Percentiles rank a stretch among this genome's conserved stretches.
phyloP scores from a whole-genome alignment of 37 sponge, comb jelly and placozoan species.

The Aphrocallistes beatrix region DNA sequence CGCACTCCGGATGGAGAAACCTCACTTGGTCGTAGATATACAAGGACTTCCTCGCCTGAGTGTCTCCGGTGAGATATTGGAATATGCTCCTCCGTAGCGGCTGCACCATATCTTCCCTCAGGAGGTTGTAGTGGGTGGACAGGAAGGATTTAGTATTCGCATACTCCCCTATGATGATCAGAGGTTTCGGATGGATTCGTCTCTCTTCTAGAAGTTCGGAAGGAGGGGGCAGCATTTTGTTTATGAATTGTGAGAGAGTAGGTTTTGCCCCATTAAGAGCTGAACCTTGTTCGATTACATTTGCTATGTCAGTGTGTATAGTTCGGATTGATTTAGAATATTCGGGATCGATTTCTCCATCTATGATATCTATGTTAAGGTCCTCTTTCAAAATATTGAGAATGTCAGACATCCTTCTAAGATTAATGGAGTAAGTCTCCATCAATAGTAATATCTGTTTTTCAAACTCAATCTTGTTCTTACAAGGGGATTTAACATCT shows the following conservation, averaged over 20 bases:
- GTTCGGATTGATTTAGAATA: background rate
- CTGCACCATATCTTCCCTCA: conserved; percentile 71
- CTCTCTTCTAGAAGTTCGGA: background rate
- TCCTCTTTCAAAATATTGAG: background rate
- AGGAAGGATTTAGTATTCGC: conserved; percentile 54
- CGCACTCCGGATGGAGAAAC: background rate
- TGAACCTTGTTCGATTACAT: too few relatives aligned
- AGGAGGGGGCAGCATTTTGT: background rate
- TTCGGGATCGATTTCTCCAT: background rate
- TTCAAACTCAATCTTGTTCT: background rate
- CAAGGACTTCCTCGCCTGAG: background rate
- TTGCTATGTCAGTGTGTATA: too few relatives aligned
- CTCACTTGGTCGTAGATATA: background rate
- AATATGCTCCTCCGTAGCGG: conserved; percentile 58
- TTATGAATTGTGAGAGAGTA: background rate
- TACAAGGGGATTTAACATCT: too few relatives aligned
- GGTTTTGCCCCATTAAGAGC: too few relatives aligned
- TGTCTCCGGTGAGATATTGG: background rate
- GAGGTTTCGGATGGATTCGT: background rate
- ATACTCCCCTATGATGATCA: conserved; percentile 30
- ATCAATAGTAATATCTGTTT: background rate
- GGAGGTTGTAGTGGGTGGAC: conserved; percentile 60
- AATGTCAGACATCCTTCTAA: background rate
- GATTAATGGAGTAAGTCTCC: background rate
- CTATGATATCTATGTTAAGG: background rate